phyloP scores from a whole-genome alignment of 2,888 invertebrate genomes.

The Cephus pygmeus region DNA sequence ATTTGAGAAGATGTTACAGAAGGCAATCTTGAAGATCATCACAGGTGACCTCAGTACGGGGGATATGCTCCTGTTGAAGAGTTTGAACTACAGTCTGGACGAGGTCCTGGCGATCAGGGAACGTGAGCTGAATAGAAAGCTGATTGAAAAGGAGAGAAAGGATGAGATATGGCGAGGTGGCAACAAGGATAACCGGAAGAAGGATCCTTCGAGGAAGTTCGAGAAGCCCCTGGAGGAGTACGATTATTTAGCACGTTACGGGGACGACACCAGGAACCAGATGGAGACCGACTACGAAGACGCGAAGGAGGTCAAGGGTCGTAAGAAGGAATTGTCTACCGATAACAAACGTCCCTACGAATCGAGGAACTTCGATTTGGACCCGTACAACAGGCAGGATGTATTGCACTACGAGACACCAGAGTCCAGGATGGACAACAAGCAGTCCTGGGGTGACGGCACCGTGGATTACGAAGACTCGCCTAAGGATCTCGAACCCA shows the following conservation, averaged over 20 bases:
- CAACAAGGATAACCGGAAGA: background rate
- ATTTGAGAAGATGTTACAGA: conserved; percentile 59
- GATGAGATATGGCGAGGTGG: conserved; percentile 5
- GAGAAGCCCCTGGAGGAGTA: background rate
- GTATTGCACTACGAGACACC: conserved; percentile 59
- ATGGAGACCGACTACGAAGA: conserved; percentile 7
- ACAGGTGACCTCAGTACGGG: conserved; percentile 55
- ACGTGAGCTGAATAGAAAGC: conserved; percentile 46
- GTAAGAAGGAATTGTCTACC: background rate
- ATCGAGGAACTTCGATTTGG: conserved; percentile 33
- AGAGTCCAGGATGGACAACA: conserved; percentile 39
- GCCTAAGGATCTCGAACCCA: conserved; percentile 10
- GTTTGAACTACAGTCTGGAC: conserved; percentile 56
- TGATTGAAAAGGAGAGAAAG: conserved; percentile 34
- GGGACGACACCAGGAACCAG: background rate
- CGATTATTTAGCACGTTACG: background rate
- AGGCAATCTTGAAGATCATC: conserved; percentile 60
- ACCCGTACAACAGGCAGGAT: conserved; percentile 56
- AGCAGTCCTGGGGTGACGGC: conserved; percentile 13
- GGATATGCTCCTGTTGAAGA: conserved; percentile 54
- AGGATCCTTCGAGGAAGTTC: background rate
- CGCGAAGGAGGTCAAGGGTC: background rate
- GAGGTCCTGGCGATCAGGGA: conserved; percentile 56
- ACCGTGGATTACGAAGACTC: conserved; percentile 20
- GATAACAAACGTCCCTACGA: background rate